Base-by-base conservation (phyloP, 2,113 vertebrate species). In the Chaetura pelagica region DNA sequence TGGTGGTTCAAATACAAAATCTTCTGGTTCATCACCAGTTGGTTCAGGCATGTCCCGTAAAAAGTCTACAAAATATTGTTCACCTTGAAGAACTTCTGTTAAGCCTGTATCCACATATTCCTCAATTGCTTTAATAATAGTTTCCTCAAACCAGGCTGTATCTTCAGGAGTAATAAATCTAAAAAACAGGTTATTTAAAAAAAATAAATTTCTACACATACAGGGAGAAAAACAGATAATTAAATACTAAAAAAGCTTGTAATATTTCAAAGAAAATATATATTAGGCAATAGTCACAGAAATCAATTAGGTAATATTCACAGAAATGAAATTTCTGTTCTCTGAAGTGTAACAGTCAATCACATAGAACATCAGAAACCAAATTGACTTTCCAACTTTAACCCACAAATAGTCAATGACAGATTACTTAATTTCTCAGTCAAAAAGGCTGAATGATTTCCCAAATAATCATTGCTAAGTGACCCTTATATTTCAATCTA, bases 21-120 rank as follows among this genome's bases (percentile, higher is more conserved):
- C 98, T 68, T 98, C 98, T 46, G 98, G 91, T 77, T 98, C 98
- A 2, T 98, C 98, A 15, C 98, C 98, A 49, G 98, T 98, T 71
- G 97, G 77, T 83, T 98, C 98, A 35, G 98, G 98, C 35, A 97
- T 73, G 1, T 98, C 98, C 55, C 93, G 91, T 46, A 98, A 97
- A 96, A 98, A 98, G 86, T 98, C 98, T 69, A 98, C 98, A 75
- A 98, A 98, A 89, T 98, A 98, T 0, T 97, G 95, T 59, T 98
- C 98, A 32, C 54, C 8, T 17, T 86, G 32, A 34, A 98, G 81
- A 58, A 18, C n/a, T 6, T 96, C 22, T 4, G 46, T 49, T 44
- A 92, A 19, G 7, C 73, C 78, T 22, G 58, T 9, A 64, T 73
- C 93, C 49, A 98, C 62, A 23, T 94, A 89, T 88, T 98, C 97